Conservation (phyloP, 2,797 vertebrate species). For the Argentina silus region DNA sequence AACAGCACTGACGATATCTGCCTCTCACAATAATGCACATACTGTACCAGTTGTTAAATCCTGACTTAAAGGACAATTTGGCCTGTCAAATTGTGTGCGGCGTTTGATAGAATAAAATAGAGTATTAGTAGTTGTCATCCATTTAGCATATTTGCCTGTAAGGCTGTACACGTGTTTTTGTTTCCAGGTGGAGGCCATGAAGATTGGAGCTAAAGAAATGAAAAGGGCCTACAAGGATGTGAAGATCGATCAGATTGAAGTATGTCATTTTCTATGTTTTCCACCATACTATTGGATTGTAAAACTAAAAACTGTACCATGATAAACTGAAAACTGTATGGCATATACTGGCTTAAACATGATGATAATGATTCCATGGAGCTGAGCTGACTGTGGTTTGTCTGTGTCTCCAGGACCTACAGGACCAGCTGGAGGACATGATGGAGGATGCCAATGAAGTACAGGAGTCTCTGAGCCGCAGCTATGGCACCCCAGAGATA, state of each 20-base stretch:
- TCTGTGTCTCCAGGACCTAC: conserved; percentile 84
- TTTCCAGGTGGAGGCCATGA: conserved; percentile 98
- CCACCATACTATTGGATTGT: too few species aligned
- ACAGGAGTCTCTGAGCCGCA: conserved; percentile 94
- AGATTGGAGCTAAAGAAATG: conserved; percentile 98
- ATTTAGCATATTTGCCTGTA: too few species aligned
- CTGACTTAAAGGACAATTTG: too few species aligned
- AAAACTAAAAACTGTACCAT: too few species aligned
- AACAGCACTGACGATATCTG: not conserved
- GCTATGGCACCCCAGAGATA: conserved; percentile 95
- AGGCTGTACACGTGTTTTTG: too few species aligned
- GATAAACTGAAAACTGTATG: too few species aligned
- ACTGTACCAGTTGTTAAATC: not conserved
- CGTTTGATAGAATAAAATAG: too few species aligned
- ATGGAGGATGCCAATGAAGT: conserved; percentile 97
- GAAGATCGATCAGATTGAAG: conserved; percentile 97
- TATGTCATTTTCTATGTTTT: conserved; percentile 54
- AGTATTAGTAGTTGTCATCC: not conserved
- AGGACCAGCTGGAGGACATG: conserved; percentile 98
- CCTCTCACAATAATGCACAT: too few species aligned
- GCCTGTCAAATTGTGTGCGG: too few species aligned
- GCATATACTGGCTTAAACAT: too few species aligned
- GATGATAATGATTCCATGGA: too few species aligned
- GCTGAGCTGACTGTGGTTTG: not conserved
- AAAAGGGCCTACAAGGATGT: conserved; percentile 97